A percentile compares a stretch with the other conserved stretches of the same genome.
Conservation (phyloP, 2,888 invertebrate species). For the Notodonta dromedarius region DNA sequence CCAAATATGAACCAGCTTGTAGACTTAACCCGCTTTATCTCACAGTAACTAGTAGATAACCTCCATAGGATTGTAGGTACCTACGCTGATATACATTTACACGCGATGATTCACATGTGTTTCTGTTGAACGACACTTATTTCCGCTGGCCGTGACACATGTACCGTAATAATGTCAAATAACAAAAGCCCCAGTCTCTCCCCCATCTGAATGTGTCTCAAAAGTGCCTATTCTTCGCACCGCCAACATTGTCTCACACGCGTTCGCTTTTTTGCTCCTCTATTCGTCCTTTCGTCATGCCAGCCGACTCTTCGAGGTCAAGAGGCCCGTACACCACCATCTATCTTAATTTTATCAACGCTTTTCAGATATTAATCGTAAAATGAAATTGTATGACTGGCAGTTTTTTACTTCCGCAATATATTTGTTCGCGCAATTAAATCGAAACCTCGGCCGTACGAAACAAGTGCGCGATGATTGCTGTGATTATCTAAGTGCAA, state of each 20-base stretch:
- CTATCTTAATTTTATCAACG: slow-evolving; percentile 42
- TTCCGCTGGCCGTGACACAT: slow-evolving; percentile 47
- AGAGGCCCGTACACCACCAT: slow-evolving; percentile 51
- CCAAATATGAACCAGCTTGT: background rate
- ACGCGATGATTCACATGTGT: background rate
- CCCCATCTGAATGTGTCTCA: slow-evolving; percentile 41
- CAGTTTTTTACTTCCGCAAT: slow-evolving; percentile 40
- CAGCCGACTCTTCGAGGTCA: slow-evolving; percentile 57
- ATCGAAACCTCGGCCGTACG: slow-evolving; percentile 18
- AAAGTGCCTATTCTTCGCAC: slow-evolving; percentile 43
- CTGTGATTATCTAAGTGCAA: slow-evolving; percentile 42
- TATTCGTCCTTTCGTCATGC: slow-evolving; percentile 62
- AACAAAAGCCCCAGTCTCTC: slow-evolving; percentile 47
- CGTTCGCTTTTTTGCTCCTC: slow-evolving; percentile 48
- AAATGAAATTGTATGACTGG: slow-evolving; percentile 35
- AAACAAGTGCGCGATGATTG: slow-evolving; percentile 48
- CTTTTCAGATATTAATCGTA: slow-evolving; percentile 25
- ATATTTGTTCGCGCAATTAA: slow-evolving; percentile 41
- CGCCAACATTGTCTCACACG: slow-evolving; percentile 42
- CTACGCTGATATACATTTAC: background rate
- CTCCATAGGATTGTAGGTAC: background rate
- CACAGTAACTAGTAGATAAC: background rate
- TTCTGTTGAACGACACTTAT: slow-evolving; percentile 22
- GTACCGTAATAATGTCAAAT: slow-evolving; percentile 39
- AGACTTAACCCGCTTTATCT: background rate